Evolutionary conservation across 2,888 invertebrate species (phyloP).

Genomic region (Amphipoea lucens): DNA sequence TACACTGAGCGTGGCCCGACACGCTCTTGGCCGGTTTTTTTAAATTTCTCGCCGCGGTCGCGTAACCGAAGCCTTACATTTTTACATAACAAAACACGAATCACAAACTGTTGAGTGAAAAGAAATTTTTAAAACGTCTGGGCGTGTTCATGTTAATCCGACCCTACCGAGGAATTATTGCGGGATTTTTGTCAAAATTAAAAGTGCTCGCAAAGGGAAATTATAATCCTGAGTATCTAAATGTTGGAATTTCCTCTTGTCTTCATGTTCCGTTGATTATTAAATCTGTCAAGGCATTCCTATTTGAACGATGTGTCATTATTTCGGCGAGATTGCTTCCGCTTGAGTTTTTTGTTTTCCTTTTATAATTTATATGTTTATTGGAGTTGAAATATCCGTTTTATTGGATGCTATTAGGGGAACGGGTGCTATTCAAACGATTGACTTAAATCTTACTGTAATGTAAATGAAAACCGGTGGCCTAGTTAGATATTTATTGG

Average conservation of each 20-base stretch:
- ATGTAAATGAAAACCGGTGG: slow-evolving; percentile 11
- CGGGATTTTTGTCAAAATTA: slow-evolving; percentile 50
- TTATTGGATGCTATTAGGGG: slow-evolving; percentile 31
- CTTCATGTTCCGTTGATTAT: slow-evolving; percentile 51
- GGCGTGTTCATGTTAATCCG: slow-evolving; percentile 58
- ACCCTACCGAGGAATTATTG: slow-evolving; percentile 44
- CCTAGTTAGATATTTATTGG: not conserved
- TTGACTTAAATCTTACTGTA: slow-evolving; percentile 16
- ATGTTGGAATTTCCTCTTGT: slow-evolving; percentile 38
- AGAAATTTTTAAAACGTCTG: slow-evolving; percentile 47
- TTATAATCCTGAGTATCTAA: slow-evolving; percentile 42
- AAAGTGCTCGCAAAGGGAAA: slow-evolving; percentile 53
- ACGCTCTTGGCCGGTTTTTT: too few relatives aligned
- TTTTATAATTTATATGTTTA: slow-evolving; percentile 52
- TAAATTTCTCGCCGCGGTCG: not conserved
- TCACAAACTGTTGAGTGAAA: slow-evolving; percentile 35
- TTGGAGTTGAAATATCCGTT: slow-evolving; percentile 49
- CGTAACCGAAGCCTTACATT: slow-evolving; percentile 25
- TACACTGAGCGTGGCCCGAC: too few relatives aligned
- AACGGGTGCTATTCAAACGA: slow-evolving; percentile 6
- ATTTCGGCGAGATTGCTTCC: slow-evolving; percentile 41
- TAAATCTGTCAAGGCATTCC: slow-evolving; percentile 47
- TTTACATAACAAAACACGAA: slow-evolving; percentile 47
- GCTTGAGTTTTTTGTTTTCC: slow-evolving; percentile 41
- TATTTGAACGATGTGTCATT: slow-evolving; percentile 52